Evolutionary conservation across 2,888 invertebrate genomes (phyloP).

Genomic region (Drosophila antonietae): DNA sequence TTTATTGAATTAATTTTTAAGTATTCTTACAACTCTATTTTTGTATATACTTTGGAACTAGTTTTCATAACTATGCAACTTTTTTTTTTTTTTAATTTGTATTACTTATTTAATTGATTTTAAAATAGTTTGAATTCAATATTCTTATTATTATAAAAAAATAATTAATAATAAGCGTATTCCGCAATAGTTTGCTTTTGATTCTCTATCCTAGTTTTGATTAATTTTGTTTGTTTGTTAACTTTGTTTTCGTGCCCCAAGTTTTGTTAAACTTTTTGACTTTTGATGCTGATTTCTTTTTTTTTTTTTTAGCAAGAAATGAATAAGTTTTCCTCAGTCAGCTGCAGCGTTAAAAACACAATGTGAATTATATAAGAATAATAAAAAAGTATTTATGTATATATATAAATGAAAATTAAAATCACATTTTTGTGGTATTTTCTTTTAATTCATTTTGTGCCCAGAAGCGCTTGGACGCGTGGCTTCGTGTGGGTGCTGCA

Average conservation of each 20-base stretch:
- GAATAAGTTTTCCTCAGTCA: slow-evolving; percentile 14
- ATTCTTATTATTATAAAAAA: not conserved
- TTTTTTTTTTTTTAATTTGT: too few species aligned
- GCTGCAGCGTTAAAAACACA: slow-evolving; percentile 11
- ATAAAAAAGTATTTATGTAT: not conserved
- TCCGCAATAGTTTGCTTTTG: not conserved
- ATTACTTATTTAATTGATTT: too few species aligned
- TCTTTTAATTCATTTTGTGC: slow-evolving; percentile 48
- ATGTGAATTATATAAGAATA: slow-evolving; percentile 1
- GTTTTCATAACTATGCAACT: too few species aligned
- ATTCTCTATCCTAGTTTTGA: slow-evolving; percentile 12
- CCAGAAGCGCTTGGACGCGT: slow-evolving; percentile 20
- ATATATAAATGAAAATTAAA: slow-evolving; percentile 20
- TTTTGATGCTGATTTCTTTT: not conserved
- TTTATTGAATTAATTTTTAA: too few species aligned
- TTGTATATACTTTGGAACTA: too few species aligned
- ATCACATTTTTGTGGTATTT: slow-evolving; percentile 56
- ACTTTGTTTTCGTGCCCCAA: slow-evolving; percentile 34
- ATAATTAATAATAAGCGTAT: not conserved
- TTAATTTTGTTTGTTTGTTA: slow-evolving; percentile 7
- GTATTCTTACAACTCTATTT: too few species aligned
- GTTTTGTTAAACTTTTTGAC: slow-evolving; percentile 37
- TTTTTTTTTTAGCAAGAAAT: slow-evolving; percentile 12
- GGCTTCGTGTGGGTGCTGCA: slow-evolving; percentile 20
- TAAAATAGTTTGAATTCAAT: not conserved